phyloP scores from a whole-genome alignment of 2,797 vertebrate species.

The Nannoperca obscura region DNA sequence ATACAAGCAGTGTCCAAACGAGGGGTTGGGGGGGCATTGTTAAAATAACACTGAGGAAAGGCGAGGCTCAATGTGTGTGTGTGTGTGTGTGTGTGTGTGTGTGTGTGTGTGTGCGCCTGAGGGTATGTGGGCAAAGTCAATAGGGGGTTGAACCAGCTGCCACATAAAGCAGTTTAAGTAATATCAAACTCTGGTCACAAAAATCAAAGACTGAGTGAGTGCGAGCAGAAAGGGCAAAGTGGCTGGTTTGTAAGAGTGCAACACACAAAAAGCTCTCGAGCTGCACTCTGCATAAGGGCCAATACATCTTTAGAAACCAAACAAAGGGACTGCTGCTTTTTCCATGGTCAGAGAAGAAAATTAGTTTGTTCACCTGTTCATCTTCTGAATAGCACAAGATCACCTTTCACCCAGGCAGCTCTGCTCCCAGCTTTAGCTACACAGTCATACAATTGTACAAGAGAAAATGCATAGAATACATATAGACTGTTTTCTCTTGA shows the following conservation, averaged over 20 bases:
- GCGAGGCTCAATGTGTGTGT: conserved; percentile 42
- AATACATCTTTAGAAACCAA: conserved; percentile 61
- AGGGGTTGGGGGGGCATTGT: conserved; percentile 72
- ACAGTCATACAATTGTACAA: not conserved
- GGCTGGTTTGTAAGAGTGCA: conserved; percentile 26
- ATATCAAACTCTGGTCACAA: conserved; percentile 68
- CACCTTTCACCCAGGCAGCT: conserved; percentile 40
- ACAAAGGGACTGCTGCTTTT: conserved; percentile 51
- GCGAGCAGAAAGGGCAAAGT: conserved; percentile 26
- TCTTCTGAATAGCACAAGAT: conserved; percentile 52
- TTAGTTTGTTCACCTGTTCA: conserved; percentile 70
- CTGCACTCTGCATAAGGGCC: conserved; percentile 37
- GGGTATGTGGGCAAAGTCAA: conserved; percentile 68
- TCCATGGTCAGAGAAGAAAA: conserved; percentile 40
- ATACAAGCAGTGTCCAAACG: conserved; percentile 56
- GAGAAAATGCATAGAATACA: not conserved
- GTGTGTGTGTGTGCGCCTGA: conserved; percentile 52
- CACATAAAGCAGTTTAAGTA: conserved; percentile 75
- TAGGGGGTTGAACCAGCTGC: conserved; percentile 79
- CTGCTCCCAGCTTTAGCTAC: not conserved
- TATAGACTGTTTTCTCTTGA: not conserved
- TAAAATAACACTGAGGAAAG: conserved; percentile 81
- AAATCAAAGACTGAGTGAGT: conserved; percentile 65
- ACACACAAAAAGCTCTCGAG: conserved; percentile 41
- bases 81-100: conserved; percentile 26